Base-by-base conservation (phyloP, 2,888 invertebrate genomes). In the Meghimatium bilineatum region DNA sequence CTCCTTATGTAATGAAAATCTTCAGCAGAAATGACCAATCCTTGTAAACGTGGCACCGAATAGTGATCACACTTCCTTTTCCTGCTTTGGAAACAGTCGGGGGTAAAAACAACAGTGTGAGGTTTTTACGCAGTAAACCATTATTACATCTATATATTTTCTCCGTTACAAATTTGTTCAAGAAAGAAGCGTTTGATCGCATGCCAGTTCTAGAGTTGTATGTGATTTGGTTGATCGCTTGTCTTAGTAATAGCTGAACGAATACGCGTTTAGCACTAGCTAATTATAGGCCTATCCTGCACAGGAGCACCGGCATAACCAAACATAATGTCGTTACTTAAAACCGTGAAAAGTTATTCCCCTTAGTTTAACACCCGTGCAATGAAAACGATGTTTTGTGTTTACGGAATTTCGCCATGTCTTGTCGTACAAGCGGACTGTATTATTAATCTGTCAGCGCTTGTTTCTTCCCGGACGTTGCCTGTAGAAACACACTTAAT, bases 241-340 rank as follows among this genome's bases (percentile, higher is more conserved):
- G 32, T 63, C 38, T 63, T 38, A 60, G 66, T 44, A 75, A 82
- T 72, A 44, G 36, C 23, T 29, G 34, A 29, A 74, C 52, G 67
- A 60, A 66, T 44, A 12, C 26, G 75, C 23, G 81, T 32, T 63
- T 66, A 82, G 67, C 75, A 82, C 82, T 75, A 26, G 82, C 82
- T 82, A 82, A 82, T 82, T 82, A 82, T 75, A 75, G 49, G 49
- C 29, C 75, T 75, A 82, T 75, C 66, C 66, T 75, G 75, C 66
- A 67, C 23, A 38, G 75, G 67, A 66, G 36, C 82, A 6, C 32
- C 66, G 56, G 52, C 74, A 26, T 60, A 63, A 34, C 63, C 23
- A 75, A 74, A 82, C 75, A 66, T 82, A 75, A 75, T 82, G 82
- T 82, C 82, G 34, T 75, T 75, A 26, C 66, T 75, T 56, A 82